These are phyloP conservation scores for Telmatochromis sp. DNA, from an alignment of 2,113 vertebrate species.

Conservation along the genomic window DNA sequence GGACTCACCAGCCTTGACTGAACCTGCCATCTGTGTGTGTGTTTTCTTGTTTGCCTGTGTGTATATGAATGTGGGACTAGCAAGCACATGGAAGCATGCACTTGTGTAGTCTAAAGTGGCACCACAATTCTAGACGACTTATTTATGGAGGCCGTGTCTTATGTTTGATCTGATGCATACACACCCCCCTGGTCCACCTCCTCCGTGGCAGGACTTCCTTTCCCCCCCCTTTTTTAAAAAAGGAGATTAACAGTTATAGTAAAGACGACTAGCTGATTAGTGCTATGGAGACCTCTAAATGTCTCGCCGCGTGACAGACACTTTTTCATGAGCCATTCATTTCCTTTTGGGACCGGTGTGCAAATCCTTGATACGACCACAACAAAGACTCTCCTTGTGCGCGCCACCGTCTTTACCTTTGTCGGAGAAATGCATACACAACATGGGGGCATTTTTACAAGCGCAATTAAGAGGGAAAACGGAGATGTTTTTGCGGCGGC, in stretches of 20 bases:
- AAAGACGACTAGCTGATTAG: conserved; percentile 53
- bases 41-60: conserved; percentile 5
- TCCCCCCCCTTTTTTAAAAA: fast-evolving
- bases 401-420: conserved; percentile 47
- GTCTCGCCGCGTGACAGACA: conserved; percentile 38
- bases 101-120: conserved; percentile 53
- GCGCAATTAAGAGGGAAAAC: conserved; percentile 46
- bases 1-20: conserved; percentile 73
- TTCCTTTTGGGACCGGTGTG: conserved; percentile 45
- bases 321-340: conserved; percentile 48
- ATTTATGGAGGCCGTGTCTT: conserved; percentile 54
- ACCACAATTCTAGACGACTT: conserved; percentile 46
- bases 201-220: neutral
- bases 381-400: conserved; percentile 52
- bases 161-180: conserved; percentile 46
- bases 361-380: conserved; percentile 53
- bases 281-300: conserved; percentile 21
- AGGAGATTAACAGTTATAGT: conserved; percentile 47
- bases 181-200: neutral
- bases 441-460: conserved; percentile 64
- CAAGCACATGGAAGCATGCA: conserved; percentile 24
- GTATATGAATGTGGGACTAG: conserved; percentile 1
- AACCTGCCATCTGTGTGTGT: conserved; percentile 68
- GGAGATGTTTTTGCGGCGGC: conserved; percentile 29
- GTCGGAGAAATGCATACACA: conserved; percentile 41